Conservation (phyloP, 2,888 invertebrate genomes). For the Saturnia pavonia region DNA sequence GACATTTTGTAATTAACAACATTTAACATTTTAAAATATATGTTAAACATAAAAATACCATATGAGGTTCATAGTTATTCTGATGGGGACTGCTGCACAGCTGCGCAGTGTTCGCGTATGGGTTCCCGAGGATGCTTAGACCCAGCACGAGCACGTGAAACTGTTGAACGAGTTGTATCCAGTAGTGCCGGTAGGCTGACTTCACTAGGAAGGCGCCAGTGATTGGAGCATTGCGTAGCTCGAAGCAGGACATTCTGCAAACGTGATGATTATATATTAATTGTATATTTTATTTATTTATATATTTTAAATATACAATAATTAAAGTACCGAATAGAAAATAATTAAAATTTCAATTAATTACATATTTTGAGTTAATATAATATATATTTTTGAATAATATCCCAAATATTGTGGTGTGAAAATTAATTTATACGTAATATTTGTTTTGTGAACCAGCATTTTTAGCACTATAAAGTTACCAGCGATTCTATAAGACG, state of each 20-base stretch:
- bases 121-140: conserved; percentile 90
- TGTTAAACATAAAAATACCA: conserved; percentile 61
- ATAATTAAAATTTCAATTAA: neutral
- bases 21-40: too few species aligned
- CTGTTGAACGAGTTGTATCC: conserved; percentile 88
- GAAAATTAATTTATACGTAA: neutral
- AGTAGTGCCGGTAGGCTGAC: conserved; percentile 84
- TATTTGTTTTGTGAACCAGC: neutral
- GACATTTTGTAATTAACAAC: too few species aligned
- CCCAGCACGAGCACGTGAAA: conserved; percentile 90
- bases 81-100: conserved; percentile 76
- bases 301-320: too few species aligned
- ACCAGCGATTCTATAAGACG: neutral
- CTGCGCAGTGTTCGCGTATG: conserved; percentile 73
- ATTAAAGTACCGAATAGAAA: neutral
- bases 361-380: neutral
- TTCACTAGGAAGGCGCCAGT: conserved; percentile 72
- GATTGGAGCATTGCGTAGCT: conserved; percentile 81
- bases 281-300: too few species aligned
- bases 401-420: neutral
- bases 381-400: neutral
- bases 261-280: neutral
- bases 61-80: conserved; percentile 84
- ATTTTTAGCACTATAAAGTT: neutral
- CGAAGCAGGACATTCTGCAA: conserved; percentile 85